phyloP scores from a whole-genome alignment of 2,888 invertebrate species.

The Eubasilissa splendida region DNA sequence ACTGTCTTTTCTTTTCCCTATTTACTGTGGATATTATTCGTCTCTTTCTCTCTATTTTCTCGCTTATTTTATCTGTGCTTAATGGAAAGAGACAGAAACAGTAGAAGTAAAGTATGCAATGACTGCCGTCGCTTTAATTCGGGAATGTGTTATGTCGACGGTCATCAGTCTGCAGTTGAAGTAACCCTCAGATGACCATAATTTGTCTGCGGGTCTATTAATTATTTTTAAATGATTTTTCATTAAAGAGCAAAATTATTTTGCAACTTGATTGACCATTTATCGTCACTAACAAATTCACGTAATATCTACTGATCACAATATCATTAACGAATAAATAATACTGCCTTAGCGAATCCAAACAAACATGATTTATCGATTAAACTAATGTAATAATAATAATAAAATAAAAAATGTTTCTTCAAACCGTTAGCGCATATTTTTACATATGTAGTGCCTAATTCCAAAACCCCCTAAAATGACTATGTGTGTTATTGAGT shows the following conservation, averaged over 20 bases:
- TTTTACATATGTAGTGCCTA: no score
- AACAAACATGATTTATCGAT: no score
- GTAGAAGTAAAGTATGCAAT: slow-evolving; percentile 35
- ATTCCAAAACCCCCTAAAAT: no score
- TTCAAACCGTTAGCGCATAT: no score
- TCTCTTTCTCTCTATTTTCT: neutral
- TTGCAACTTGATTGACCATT: neutral
- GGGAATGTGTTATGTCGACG: slow-evolving; percentile 36
- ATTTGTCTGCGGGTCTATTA: neutral
- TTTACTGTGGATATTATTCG: neutral
- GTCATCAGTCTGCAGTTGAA: slow-evolving; percentile 24
- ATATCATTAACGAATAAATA: no score
- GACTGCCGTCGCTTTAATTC: slow-evolving; percentile 38
- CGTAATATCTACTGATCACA: no score
- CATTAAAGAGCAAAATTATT: neutral
- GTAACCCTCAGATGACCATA: neutral
- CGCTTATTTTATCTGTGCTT: neutral
- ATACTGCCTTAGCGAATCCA: no score
- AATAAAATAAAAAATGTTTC: no score
- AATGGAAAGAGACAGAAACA: slow-evolving; percentile 23
- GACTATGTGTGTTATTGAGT: no score
- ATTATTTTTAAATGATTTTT: neutral
- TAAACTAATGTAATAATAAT: no score
- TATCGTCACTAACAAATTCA: no score
- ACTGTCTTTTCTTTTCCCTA: slow-evolving; percentile 7